Base-by-base conservation (phyloP, 2,113 vertebrate genomes). In the Caranx melampygus region DNA sequence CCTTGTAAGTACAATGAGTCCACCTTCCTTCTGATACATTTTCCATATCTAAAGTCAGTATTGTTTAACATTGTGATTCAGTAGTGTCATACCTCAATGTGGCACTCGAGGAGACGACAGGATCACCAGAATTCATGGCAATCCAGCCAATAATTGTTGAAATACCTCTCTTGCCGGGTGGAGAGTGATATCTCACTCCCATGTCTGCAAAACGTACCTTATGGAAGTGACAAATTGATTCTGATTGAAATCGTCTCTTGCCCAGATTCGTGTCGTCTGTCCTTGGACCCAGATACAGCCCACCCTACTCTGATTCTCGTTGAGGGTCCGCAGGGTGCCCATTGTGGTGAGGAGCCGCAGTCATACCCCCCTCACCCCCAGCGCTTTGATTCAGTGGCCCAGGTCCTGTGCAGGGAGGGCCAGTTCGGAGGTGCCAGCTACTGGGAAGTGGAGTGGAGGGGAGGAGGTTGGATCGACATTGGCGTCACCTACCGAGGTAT, bases 381-480 rank as follows among this genome's bases (percentile, higher is more conserved):
- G 72, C 91, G 92, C 34, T 94, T 95, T 37, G 92, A 95, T 47
- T 93, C 90, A 1, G 89, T 92, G 74, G 88, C 93, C 4, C 94
- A 94, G 75, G 90, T 94, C 11, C 71, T 95, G 83, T 94, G 93
- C 79, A 76, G 76, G 15, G 91, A 94, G 72, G 92, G 92, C 8
- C 92, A 92, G 86, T 88, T 92, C 6, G 76, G 77, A 0, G 86
- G 74, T 0, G 85, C 88, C 79, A 91, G 91, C 73, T 95, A 95
- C 91, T 95, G 94, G 94, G 94, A 95, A 79, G 88, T 95, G 81
- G 92, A 94, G 84, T 95, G 93, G 93, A 70, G 83, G 40, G 92
- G 93, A 0, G 90, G 90, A 0, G 93, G 90, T 5, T 94, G 92
- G 93, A 86, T 93, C 1, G 93, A 94, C 87, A 83, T 95, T 0